Evolutionary conservation across 1,140 invertebrate genomes (phyloP).

Genomic region (Cecropterus lyciades): DNA sequence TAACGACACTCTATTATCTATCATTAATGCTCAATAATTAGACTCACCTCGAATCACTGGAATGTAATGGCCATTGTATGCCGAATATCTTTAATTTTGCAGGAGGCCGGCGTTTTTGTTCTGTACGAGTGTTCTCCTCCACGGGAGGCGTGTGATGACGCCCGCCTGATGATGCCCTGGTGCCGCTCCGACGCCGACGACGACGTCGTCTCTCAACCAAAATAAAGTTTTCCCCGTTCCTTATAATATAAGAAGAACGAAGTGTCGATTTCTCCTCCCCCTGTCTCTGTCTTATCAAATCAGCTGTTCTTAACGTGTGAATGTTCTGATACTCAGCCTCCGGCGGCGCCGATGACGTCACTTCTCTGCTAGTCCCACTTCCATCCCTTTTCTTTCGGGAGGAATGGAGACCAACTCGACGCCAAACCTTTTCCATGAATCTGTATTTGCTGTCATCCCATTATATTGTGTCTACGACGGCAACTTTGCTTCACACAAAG

Average conservation of each 20-base stretch:
- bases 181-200: conserved; percentile 74
- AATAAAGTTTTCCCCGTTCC: conserved; percentile 82
- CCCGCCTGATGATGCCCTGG: conserved; percentile 73
- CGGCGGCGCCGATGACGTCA: conserved; percentile 63
- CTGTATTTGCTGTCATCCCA: conserved; percentile 81
- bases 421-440: conserved; percentile 85
- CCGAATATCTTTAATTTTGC: conserved; percentile 80
- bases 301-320: conserved; percentile 78
- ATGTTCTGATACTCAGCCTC: conserved; percentile 80
- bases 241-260: conserved; percentile 80
- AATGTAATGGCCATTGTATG: conserved; percentile 83
- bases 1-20: conserved; percentile 9
- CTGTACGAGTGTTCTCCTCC: conserved; percentile 67
- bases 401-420: conserved; percentile 83
- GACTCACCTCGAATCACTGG: conserved; percentile 74
- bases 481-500: conserved; percentile 44
- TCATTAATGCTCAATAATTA: conserved; percentile 8
- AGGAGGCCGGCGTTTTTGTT: conserved; percentile 77
- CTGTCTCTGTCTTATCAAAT: conserved; percentile 74
- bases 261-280: conserved; percentile 79
- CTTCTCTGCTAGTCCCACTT: conserved; percentile 76
- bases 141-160: conserved; percentile 74
- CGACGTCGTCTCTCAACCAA: conserved; percentile 78
- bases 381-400: conserved; percentile 83
- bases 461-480: conserved; percentile 57